Base-by-base conservation (phyloP, 2,797 vertebrate genomes). In the Leptatherina wallacei region DNA sequence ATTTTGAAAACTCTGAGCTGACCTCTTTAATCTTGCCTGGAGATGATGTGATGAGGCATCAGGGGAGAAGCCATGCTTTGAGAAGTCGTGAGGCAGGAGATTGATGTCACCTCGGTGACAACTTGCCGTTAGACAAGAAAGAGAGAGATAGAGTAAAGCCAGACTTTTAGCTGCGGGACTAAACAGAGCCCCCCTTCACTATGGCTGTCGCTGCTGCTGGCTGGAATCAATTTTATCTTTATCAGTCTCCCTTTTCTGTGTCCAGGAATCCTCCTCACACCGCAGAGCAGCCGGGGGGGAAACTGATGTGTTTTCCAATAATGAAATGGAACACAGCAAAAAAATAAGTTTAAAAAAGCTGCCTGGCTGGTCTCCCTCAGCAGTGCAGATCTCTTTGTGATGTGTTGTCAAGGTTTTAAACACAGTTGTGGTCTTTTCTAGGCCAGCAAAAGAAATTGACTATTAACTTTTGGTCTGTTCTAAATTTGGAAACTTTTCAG, bases 221-320 rank as follows among this genome's bases (percentile, higher is more conserved):
- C 92, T 91, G 86, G 91, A 95, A 95, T 95, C 94, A 95, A 95
- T 95, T 95, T 93, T 89, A 85, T 91, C 93, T 94, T 95, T 95
- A 94, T 95, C 94, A 94, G 93, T 92, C 85, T 81, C 88, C 87
- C 85, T 92, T 88, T 86, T 92, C 88, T 89, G 88, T 93, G 92
- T 94, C 90, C 92, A 89, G 93, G 93, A 94, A 94, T 94, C 89
- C 91, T 92, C 83, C 91, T 89, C 91, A 87, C 83, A 79, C 85
- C 29, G 61, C 87, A 88, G 85, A 84, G 80, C 82, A 89, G 90
- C 89, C 79, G 38, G 77, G 70, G 91, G 89, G 84, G 81, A 86
- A 88, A 84, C 92, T 91, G 92, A 93, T 93, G 92, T 92, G 88
- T 95, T 95, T 94, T 94, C 94, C 94, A 95, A 94, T 94, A 95